A percentile compares a stretch with the other conserved stretches of the same genome.
phyloP scores from a whole-genome alignment of 1,140 invertebrate species.

The Homalodisca vitripennis region DNA sequence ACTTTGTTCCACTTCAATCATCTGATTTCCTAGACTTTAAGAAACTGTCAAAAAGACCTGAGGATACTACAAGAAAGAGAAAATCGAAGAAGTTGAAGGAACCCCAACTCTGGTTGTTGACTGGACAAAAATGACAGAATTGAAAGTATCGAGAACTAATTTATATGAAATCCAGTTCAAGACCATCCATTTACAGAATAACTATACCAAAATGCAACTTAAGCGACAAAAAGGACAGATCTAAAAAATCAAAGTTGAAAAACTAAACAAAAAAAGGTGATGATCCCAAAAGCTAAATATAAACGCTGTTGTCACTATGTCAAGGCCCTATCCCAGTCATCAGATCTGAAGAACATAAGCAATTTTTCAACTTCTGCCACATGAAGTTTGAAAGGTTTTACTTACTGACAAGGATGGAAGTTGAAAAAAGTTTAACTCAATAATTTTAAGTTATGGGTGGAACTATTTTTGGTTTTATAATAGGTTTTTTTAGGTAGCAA shows the following conservation, averaged over 20 bases:
- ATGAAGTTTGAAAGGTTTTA: conserved; percentile 8
- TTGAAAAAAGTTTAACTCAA: no score
- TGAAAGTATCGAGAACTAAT: conserved; percentile 12
- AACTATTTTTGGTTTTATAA: no score
- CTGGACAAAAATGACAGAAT: background rate
- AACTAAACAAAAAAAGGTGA: conserved; percentile 1
- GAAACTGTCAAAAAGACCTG: background rate
- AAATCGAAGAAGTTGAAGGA: conserved; percentile 1
- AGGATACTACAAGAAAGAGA: conserved; percentile 6
- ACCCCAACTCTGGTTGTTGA: background rate
- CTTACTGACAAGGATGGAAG: no score
- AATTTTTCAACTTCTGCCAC: conserved; percentile 16
- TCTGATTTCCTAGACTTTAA: conserved; percentile 6
- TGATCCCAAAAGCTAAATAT: conserved; percentile 7
- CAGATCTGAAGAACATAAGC: background rate
- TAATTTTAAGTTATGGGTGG: no score
- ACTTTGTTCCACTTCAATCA: background rate
- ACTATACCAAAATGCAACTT: background rate
- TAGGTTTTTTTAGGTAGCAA: no score
- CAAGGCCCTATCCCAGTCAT: background rate
- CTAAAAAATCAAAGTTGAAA: conserved; percentile 4
- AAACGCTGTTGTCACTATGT: background rate
- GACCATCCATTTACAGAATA: background rate
- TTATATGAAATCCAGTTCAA: conserved; percentile 6
- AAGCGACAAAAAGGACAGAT: conserved; percentile 1